A percentile compares a stretch with the other conserved stretches of the same genome.
These are phyloP conservation scores for Myiotriccus ornatus DNA, from an alignment of 2,797 vertebrate species.

Conservation along the genomic window DNA sequence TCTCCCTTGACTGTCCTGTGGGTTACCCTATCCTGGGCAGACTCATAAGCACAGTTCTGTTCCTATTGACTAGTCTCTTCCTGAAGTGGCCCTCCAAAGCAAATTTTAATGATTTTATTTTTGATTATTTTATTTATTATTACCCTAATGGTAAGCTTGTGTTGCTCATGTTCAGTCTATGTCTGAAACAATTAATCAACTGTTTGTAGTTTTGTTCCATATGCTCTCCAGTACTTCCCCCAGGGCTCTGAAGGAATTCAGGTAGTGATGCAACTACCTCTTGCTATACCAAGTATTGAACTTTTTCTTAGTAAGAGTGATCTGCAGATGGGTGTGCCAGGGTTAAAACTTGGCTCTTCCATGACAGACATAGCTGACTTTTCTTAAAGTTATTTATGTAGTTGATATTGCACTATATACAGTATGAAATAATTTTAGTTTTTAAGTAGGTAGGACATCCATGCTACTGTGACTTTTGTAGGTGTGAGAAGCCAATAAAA, in stretches of 20 bases:
- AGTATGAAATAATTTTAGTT: not conserved
- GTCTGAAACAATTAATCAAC: not conserved
- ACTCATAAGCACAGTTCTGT: not conserved
- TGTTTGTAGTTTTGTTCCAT: not conserved
- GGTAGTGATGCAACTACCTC: not conserved
- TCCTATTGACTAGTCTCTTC: not conserved
- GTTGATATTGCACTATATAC: not conserved
- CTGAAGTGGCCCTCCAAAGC: not conserved
- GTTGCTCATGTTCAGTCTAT: not conserved
- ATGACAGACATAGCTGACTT: not conserved
- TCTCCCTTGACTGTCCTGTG: not conserved
- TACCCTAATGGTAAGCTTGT: not conserved
- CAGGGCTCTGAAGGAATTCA: not conserved
- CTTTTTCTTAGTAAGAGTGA: not conserved
- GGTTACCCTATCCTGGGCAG: not conserved
- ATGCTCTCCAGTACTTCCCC: not conserved
- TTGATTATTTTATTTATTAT: not conserved
- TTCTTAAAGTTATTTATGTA: not conserved
- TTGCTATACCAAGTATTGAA: not conserved
- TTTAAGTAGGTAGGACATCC: not conserved
- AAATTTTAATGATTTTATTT: not conserved
- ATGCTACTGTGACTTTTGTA: not conserved
- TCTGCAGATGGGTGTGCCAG: not conserved
- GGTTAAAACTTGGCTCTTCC: not conserved
- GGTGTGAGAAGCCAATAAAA: not conserved